These are phyloP conservation scores for Aix galericulata DNA, from an alignment of 2,113 vertebrate genomes.

Conservation along the genomic window DNA sequence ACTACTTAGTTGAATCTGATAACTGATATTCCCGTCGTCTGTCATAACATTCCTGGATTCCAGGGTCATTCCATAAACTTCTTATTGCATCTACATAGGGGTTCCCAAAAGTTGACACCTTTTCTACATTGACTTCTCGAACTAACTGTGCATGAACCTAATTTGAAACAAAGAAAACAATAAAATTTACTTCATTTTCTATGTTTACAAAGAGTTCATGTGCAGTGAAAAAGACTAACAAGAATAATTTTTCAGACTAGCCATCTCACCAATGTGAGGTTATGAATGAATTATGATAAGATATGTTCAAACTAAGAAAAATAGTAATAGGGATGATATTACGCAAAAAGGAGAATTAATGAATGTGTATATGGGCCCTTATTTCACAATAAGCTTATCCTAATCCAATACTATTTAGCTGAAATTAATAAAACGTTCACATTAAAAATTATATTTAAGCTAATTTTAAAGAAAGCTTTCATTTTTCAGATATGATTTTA, in stretches of 20 bases:
- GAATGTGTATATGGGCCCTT: not conserved
- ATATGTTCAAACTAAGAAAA: not conserved
- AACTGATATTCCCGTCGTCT: constrained; percentile 93
- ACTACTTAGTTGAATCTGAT: constrained; percentile 96
- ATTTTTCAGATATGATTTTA: not conserved
- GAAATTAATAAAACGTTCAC: not conserved
- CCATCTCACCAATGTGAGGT: not conserved
- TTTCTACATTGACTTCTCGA: constrained; percentile 83
- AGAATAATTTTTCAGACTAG: constrained; percentile 7
- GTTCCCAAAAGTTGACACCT: constrained; percentile 80
- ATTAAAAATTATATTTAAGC: not conserved
- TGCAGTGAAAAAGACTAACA: not conserved
- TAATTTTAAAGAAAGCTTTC: not conserved
- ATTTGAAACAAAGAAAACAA: constrained; percentile 39
- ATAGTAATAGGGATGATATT: not conserved
- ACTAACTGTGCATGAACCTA: constrained; percentile 83
- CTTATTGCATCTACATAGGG: constrained; percentile 87
- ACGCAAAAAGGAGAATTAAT: not conserved
- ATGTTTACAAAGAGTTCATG: not conserved
- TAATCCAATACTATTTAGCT: not conserved
- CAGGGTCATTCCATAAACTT: constrained; percentile 92
- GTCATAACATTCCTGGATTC: constrained; percentile 91
- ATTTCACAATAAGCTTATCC: not conserved
- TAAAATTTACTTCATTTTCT: not conserved
- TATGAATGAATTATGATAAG: not conserved